phyloP scores from a whole-genome alignment of 2,888 invertebrate species.

The Sarcophaga variegata region DNA sequence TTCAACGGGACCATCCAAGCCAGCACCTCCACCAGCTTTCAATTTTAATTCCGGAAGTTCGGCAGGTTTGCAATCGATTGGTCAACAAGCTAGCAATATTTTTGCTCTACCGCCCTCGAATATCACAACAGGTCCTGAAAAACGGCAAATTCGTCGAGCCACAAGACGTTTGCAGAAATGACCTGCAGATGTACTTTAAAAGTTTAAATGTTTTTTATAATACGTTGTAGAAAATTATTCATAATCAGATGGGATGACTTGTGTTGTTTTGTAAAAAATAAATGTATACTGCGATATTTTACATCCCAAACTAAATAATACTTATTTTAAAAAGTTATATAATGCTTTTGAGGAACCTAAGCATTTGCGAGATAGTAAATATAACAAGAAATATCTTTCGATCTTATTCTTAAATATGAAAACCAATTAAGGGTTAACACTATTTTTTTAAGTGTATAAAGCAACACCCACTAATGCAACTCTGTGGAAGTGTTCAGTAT shows the following conservation, averaged over 20 bases:
- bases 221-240: background rate
- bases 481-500: slow-evolving; percentile 22
- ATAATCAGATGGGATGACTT: background rate
- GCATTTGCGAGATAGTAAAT: too few relatives aligned
- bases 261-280: background rate
- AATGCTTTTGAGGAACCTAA: too few relatives aligned
- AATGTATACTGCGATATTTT: background rate
- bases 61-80: slow-evolving; percentile 40
- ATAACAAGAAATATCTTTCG: too few relatives aligned
- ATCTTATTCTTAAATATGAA: too few relatives aligned
- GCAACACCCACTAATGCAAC: slow-evolving; percentile 16
- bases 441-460: background rate
- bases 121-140: slow-evolving; percentile 62
- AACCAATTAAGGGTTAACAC: too few relatives aligned
- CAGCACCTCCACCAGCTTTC: slow-evolving; percentile 67
- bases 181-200: slow-evolving; percentile 49
- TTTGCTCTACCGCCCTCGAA: slow-evolving; percentile 71
- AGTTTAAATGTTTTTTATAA: background rate
- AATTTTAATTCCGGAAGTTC: slow-evolving; percentile 70
- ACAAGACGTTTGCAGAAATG: slow-evolving; percentile 77
- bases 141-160: slow-evolving; percentile 76
- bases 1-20: slow-evolving; percentile 49
- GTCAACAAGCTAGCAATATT: slow-evolving; percentile 69
- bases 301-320: too few relatives aligned
- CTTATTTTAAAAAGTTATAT: too few relatives aligned